A percentile compares a stretch with the other conserved stretches of the same genome.
These are phyloP conservation scores for Rhinoptilus africanus DNA, from an alignment of 2,113 vertebrate genomes.

Conservation along the genomic window DNA sequence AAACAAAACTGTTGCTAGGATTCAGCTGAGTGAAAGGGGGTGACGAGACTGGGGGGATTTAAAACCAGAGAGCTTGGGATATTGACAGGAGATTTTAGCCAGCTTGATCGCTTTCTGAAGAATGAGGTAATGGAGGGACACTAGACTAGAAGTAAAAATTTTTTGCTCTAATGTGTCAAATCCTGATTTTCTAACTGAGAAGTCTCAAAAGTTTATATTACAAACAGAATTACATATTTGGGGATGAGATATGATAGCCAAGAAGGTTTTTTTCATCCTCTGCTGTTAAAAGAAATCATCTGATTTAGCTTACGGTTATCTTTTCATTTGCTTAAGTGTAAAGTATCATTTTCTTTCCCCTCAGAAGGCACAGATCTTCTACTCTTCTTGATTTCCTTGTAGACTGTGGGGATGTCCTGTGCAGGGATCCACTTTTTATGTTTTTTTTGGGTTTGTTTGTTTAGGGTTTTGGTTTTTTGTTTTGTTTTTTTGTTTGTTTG, in stretches of 20 bases:
- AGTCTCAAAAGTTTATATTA: background rate
- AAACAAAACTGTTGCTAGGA: background rate
- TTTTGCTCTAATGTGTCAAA: background rate
- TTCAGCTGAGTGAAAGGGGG: background rate
- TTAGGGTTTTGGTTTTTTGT: background rate
- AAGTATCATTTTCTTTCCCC: background rate
- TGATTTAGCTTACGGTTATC: background rate
- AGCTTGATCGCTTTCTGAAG: background rate
- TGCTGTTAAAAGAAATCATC: background rate
- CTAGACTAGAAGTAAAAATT: background rate
- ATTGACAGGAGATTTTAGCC: background rate
- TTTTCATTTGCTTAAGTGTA: background rate
- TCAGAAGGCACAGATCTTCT: background rate
- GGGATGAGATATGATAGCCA: background rate
- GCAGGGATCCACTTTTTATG: background rate
- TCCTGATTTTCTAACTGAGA: background rate
- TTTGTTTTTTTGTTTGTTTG: no score
- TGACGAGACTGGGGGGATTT: background rate
- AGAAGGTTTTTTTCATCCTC: background rate
- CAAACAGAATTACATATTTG: background rate
- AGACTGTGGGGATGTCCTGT: background rate
- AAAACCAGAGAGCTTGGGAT: background rate
- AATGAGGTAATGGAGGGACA: background rate
- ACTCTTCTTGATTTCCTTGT: background rate
- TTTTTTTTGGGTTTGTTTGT: no score